phyloP scores from a whole-genome alignment of 2,113 vertebrate species.

The Pristiophorus japonicus region DNA sequence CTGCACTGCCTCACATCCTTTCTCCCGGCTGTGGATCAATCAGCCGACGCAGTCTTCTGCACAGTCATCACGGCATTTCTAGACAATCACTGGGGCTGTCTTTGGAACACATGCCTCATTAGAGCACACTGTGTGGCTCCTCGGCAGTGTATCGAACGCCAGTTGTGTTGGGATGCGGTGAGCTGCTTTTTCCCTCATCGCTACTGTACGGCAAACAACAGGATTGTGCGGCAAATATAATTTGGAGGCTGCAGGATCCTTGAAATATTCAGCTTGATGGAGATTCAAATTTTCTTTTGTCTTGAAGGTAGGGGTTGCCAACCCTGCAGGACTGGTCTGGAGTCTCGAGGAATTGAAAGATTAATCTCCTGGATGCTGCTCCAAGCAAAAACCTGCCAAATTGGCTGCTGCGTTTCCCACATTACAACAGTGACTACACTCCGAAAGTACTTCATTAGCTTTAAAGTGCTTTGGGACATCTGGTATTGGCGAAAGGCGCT shows the following conservation, averaged over 20 bases:
- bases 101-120: neutral
- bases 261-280: neutral
- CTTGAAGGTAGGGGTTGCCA: neutral
- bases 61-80: neutral
- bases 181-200: neutral
- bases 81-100: neutral
- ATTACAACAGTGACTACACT: too few relatives aligned
- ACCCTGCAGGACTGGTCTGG: neutral
- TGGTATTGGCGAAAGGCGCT: too few relatives aligned
- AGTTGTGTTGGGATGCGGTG: neutral
- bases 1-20: neutral
- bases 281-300: neutral
- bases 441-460: too few relatives aligned
- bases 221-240: neutral
- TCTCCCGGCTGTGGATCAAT: neutral
- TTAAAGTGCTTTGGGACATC: too few relatives aligned
- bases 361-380: neutral
- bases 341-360: neutral
- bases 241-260: neutral
- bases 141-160: neutral
- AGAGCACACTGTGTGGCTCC: neutral
- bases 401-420: too few relatives aligned
- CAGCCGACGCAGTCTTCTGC: neutral
- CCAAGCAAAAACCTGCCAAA: neutral
- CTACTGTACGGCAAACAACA: neutral